Percentiles rank a stretch among this genome's conserved stretches.
Conservation (phyloP, 2,797 vertebrate genomes). For the Limnodromus scolopaceus region DNA sequence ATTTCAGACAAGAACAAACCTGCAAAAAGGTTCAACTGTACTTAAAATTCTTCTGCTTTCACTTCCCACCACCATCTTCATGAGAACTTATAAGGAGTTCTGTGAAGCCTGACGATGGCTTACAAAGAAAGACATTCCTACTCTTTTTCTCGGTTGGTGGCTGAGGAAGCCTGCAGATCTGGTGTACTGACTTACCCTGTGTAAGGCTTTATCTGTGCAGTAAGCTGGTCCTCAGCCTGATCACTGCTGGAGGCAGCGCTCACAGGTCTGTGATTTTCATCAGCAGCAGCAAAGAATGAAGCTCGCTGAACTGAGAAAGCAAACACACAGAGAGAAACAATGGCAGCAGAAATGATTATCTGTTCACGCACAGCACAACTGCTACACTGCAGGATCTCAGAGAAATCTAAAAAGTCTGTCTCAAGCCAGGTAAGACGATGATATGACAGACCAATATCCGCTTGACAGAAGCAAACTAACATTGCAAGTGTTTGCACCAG, state of each 20-base stretch:
- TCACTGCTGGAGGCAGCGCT: conserved; percentile 84
- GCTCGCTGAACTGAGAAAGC: conserved; percentile 88
- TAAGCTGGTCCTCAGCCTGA: conserved; percentile 88
- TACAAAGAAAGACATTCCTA: background rate
- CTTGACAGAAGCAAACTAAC: background rate
- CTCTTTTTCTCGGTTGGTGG: background rate
- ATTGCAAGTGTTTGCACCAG: background rate
- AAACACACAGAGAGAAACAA: background rate
- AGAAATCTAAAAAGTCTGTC: background rate
- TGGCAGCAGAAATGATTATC: background rate
- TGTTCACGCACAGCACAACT: background rate
- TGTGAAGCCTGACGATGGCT: background rate
- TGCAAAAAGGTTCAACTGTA: background rate
- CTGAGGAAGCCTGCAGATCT: background rate
- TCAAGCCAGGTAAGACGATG: background rate
- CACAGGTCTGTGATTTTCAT: conserved; percentile 87
- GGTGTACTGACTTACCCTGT: conserved; percentile 80
- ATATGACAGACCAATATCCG: background rate
- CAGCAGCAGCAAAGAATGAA: conserved; percentile 89
- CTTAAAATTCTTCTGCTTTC: background rate
- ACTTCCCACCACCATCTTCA: background rate
- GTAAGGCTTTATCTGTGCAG: conserved; percentile 84
- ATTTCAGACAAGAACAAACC: background rate
- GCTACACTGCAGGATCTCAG: background rate
- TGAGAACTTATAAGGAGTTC: background rate